These are phyloP conservation scores for Spongia lamella DNA, from an alignment of 37 sponge, comb jelly and placozoan species.

Conservation along the genomic window DNA sequence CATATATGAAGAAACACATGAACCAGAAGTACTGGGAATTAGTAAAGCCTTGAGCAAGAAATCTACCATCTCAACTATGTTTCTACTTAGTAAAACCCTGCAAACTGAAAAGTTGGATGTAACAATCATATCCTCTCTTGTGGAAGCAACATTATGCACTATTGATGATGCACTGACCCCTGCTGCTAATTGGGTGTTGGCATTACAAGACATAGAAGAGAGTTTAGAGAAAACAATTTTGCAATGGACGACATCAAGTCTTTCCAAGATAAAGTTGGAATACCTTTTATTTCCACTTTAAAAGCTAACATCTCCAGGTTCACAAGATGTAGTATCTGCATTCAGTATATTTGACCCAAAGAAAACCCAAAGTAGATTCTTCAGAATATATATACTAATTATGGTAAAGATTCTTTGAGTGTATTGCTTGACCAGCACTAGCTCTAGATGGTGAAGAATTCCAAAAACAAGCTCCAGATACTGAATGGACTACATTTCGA, in stretches of 20 bases:
- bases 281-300: conserved; percentile 46
- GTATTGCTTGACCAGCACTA: conserved; percentile 29
- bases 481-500: conserved; percentile 51
- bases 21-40: conserved; percentile 69
- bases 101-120: conserved; percentile 71
- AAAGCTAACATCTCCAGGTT: conserved; percentile 65
- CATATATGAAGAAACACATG: conserved; percentile 51
- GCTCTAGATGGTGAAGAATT: conserved; percentile 57
- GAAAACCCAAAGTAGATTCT: conserved; percentile 38
- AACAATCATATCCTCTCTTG: conserved; percentile 57
- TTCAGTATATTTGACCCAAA: conserved; percentile 66
- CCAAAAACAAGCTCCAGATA: conserved; percentile 26
- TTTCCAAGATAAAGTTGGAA: conserved; percentile 54
- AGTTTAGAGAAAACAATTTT: conserved; percentile 32
- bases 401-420: conserved; percentile 55
- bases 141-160: conserved; percentile 56
- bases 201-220: conserved; percentile 31
- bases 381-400: conserved; percentile 10
- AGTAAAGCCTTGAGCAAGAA: conserved; percentile 50
- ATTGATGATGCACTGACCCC: conserved; percentile 61
- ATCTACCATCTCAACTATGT: conserved; percentile 55
- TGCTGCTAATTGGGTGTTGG: conserved; percentile 69
- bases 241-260: conserved; percentile 27
- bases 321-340: conserved; percentile 65
- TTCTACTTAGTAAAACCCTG: conserved; percentile 62